phyloP scores from a whole-genome alignment of 2,113 vertebrate genomes.

The Daboia siamensis region DNA sequence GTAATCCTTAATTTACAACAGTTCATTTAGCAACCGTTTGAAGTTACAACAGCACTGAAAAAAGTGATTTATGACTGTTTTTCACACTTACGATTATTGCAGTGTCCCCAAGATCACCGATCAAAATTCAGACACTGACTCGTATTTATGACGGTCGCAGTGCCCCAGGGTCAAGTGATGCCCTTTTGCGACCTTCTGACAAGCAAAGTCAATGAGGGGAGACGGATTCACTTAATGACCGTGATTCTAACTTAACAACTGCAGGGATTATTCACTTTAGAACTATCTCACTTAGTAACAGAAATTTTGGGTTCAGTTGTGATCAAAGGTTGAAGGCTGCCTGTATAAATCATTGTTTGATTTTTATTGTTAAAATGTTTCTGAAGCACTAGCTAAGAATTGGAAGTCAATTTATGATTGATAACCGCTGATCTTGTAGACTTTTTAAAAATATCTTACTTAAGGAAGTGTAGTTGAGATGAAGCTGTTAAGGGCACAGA shows the following conservation, averaged over 20 bases:
- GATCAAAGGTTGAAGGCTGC: background rate
- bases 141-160: no score
- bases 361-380: background rate
- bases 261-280: background rate
- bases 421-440: background rate
- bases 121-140: background rate
- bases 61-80: no score
- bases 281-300: background rate
- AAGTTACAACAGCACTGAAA: no score
- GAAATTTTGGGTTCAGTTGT: background rate
- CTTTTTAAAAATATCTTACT: background rate
- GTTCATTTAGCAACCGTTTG: background rate
- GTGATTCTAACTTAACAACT: background rate
- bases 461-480: background rate
- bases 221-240: background rate
- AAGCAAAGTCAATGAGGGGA: no score
- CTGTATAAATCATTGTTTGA: background rate
- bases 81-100: background rate
- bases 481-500: background rate
- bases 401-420: background rate
- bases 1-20: background rate
- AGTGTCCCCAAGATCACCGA: background rate
- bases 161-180: no score
- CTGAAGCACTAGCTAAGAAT: background rate
- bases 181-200: no score